A percentile compares a stretch with the other conserved stretches of the same genome.
phyloP scores from a whole-genome alignment of 2,888 invertebrate genomes.

The Tachystola acroxantha region DNA sequence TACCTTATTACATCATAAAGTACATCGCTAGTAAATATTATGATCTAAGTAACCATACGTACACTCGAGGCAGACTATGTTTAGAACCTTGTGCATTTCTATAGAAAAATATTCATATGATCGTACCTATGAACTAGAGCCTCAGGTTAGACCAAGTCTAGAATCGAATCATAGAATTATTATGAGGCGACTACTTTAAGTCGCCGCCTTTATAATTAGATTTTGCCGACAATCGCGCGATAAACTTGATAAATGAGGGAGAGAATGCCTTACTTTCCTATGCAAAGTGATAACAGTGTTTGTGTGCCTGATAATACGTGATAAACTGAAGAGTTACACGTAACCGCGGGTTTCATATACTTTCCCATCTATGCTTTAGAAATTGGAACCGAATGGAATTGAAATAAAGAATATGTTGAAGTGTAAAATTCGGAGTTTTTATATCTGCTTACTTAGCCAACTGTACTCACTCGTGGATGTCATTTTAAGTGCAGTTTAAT shows the following conservation, averaged over 20 bases:
- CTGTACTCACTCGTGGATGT: conserved; percentile 1
- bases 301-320: conserved; percentile 35
- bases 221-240: conserved; percentile 7
- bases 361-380: background rate
- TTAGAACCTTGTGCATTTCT: too few species aligned
- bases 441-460: too few species aligned
- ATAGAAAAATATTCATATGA: too few species aligned
- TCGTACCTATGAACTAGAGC: too few species aligned
- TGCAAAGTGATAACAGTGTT: conserved; percentile 41
- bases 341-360: conserved; percentile 3
- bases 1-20: too few species aligned
- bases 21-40: too few species aligned
- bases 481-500: conserved; percentile 5
- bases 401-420: background rate
- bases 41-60: too few species aligned
- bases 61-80: too few species aligned
- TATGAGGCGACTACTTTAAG: too few species aligned
- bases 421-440: background rate
- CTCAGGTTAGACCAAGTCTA: too few species aligned
- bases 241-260: conserved; percentile 28
- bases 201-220: too few species aligned
- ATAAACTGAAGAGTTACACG: conserved; percentile 14
- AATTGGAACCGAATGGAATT: background rate
- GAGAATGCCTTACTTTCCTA: conserved; percentile 16
- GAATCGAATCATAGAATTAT: too few species aligned